Conservation (phyloP, 2,113 vertebrate genomes). For the Thomomys bottae region DNA sequence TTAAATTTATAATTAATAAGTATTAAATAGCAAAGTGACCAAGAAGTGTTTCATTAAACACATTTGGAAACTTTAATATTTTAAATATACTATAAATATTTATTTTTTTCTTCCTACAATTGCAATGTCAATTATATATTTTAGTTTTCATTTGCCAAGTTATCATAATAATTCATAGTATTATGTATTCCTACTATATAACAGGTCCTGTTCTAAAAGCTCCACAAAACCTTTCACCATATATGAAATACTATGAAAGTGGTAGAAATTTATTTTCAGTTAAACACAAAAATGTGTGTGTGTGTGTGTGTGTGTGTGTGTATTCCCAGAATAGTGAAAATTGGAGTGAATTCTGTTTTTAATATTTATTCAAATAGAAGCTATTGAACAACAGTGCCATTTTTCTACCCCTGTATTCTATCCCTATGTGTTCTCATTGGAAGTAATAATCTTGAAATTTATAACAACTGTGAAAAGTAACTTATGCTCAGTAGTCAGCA, state of each 20-base stretch:
- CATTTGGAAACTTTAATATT: slow-evolving; percentile 23
- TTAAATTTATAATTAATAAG: slow-evolving; percentile 62
- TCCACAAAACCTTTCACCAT: neutral
- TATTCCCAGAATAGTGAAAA: neutral
- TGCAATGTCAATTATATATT: neutral
- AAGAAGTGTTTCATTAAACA: neutral
- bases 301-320: no score
- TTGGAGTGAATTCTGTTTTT: neutral
- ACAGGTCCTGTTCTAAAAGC: neutral
- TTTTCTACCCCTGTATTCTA: neutral
- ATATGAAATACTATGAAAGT: neutral
- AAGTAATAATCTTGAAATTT: neutral
- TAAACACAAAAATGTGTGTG: no score
- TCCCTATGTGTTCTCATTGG: neutral
- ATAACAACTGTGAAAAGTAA: neutral
- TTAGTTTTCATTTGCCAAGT: neutral
- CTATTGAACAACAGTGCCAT: neutral
- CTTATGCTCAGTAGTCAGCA: neutral
- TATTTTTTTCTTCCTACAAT: neutral
- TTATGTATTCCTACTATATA: neutral
- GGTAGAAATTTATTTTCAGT: neutral
- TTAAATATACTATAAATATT: neutral
- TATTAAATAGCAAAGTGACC: slow-evolving; percentile 57
- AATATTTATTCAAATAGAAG: neutral
- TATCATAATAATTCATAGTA: slow-evolving; percentile 14